Conservation (phyloP, 2,888 invertebrate genomes). For the Taphrorychus bicolor region DNA sequence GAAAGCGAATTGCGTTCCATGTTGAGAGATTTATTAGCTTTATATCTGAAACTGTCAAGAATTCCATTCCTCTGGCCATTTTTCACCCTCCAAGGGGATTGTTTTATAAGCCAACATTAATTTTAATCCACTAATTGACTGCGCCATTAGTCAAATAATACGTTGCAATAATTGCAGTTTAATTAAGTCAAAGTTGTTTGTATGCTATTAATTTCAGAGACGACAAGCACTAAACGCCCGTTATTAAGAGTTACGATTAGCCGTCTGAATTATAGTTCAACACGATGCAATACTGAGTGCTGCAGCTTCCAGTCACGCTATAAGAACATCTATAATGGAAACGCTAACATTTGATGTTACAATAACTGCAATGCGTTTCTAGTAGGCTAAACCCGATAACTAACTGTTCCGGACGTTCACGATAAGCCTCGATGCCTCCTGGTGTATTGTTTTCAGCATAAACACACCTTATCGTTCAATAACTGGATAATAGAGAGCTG, state of each 20-base stretch:
- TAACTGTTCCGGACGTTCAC: not conserved
- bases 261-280: not conserved
- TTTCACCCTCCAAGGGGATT: not conserved
- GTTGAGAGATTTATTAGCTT: not conserved
- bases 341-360: no score
- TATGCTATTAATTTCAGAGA: not conserved
- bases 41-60: not conserved
- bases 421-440: not conserved
- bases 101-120: not conserved
- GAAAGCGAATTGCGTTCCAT: not conserved
- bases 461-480: conserved; percentile 3
- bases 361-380: not conserved
- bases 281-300: not conserved
- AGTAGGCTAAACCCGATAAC: not conserved
- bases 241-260: not conserved
- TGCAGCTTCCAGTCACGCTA: no score
- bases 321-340: no score
- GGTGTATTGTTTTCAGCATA: conserved; percentile 2
- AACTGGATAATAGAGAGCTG: not conserved
- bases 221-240: not conserved
- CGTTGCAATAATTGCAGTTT: not conserved
- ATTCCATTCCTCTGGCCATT: not conserved
- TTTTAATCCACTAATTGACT: not conserved
- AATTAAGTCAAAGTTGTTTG: not conserved
- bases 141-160: not conserved